Evolutionary conservation across 2,888 invertebrate genomes (phyloP).

Genomic region (Cerastis rubricosa): DNA sequence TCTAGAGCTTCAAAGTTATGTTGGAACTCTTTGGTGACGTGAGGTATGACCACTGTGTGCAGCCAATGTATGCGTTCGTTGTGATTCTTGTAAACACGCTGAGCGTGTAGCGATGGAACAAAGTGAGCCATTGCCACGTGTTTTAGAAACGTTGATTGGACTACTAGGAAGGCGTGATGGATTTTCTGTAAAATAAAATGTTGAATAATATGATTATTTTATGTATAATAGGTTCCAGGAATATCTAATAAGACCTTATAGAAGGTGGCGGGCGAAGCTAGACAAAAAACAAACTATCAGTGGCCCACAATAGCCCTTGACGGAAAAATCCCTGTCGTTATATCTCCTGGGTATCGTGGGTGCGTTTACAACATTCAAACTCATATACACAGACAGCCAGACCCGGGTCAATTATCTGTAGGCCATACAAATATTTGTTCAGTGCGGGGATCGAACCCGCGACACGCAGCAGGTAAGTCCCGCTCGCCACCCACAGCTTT

Average conservation of each 20-base stretch:
- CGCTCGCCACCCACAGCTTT: no score
- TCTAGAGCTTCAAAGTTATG: constrained; percentile 80
- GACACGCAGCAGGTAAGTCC: no score
- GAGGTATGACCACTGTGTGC: constrained; percentile 77
- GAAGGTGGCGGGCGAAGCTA: neutral
- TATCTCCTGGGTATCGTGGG: no score
- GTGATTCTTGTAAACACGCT: constrained; percentile 81
- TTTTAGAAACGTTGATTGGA: constrained; percentile 86
- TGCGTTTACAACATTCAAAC: no score
- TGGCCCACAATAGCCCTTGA: no score
- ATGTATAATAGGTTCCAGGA: no score
- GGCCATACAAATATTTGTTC: no score
- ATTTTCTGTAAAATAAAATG: constrained; percentile 82
- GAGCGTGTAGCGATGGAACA: constrained; percentile 71
- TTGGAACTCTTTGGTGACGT: constrained; percentile 77
- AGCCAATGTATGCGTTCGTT: constrained; percentile 87
- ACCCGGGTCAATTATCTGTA: no score
- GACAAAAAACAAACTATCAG: neutral
- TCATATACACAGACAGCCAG: no score
- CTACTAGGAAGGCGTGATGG: constrained; percentile 86
- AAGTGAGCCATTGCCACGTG: constrained; percentile 85
- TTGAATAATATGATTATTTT: neutral
- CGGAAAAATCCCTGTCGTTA: no score
- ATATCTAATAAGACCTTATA: neutral
- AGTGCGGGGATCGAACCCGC: no score